These are phyloP conservation scores for Perccottus glenii DNA, from an alignment of 2,113 vertebrate genomes.

Conservation along the genomic window DNA sequence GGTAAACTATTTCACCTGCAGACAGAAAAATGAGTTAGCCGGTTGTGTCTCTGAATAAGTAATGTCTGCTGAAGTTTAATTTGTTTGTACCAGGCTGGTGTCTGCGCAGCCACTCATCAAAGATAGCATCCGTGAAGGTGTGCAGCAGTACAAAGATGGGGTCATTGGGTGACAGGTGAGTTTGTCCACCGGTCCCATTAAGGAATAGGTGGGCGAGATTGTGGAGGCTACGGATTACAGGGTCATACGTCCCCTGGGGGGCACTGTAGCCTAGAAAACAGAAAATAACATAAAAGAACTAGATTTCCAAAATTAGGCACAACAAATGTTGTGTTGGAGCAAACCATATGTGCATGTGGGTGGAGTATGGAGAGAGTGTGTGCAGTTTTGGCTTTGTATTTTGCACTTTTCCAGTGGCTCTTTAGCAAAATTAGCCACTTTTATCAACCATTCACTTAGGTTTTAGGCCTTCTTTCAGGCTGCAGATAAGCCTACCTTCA, in stretches of 20 bases:
- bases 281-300: slow-evolving; percentile 12
- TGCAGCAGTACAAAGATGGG: slow-evolving; percentile 95
- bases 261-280: slow-evolving; percentile 88
- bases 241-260: slow-evolving; percentile 89
- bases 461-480: not conserved
- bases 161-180: slow-evolving; percentile 94
- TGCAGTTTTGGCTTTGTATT: slow-evolving; percentile 29
- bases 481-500: slow-evolving; percentile 80
- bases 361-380: slow-evolving; percentile 27
- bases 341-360: slow-evolving; percentile 49
- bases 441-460: slow-evolving; percentile 49
- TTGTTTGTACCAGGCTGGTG: slow-evolving; percentile 82
- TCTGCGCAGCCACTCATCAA: slow-evolving; percentile 93
- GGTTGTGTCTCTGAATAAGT: not conserved
- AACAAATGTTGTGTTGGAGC: slow-evolving; percentile 43
- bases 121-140: slow-evolving; percentile 94
- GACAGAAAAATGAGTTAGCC: not conserved
- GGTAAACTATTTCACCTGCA: slow-evolving; percentile 86
- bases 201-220: slow-evolving; percentile 96
- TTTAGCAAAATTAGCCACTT: slow-evolving; percentile 10
- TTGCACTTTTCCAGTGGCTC: slow-evolving; percentile 27
- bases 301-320: slow-evolving; percentile 48
- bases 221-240: slow-evolving; percentile 91
- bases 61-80: not conserved
- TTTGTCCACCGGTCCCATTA: slow-evolving; percentile 95